Conservation (phyloP, 2,113 vertebrate genomes). For the Microtus oregoni region DNA sequence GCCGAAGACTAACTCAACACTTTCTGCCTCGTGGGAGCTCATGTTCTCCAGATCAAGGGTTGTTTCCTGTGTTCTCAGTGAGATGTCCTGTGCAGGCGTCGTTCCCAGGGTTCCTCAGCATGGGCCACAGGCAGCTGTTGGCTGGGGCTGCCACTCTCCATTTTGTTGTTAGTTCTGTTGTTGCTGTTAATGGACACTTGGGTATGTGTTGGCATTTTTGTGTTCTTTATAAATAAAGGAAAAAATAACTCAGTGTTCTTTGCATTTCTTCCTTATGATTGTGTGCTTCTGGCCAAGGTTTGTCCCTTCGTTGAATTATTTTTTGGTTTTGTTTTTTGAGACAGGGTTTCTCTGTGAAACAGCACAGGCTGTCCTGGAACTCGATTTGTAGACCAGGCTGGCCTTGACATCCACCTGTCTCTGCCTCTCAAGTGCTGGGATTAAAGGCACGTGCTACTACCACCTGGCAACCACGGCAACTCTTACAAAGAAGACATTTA, state of each 20-base stretch:
- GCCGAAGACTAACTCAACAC: conserved; percentile 84
- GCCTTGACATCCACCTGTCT: too few relatives aligned
- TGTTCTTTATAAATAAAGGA: conserved; percentile 81
- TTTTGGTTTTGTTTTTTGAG: too few relatives aligned
- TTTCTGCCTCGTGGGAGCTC: not conserved
- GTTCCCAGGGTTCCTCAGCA: not conserved
- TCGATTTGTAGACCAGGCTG: too few relatives aligned
- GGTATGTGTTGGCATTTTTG: conserved; percentile 11
- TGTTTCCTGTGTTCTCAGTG: conserved; percentile 62
- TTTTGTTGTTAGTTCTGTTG: not conserved
- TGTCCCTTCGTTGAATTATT: too few relatives aligned
- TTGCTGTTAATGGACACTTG: conserved; percentile 24
- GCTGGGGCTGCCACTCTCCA: not conserved
- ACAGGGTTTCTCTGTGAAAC: too few relatives aligned
- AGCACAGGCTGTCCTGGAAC: too few relatives aligned
- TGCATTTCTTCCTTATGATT: not conserved
- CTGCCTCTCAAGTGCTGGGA: too few relatives aligned
- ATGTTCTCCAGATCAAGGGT: not conserved
- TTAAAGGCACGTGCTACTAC: too few relatives aligned
- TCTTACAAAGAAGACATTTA: too few relatives aligned
- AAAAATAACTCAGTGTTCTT: not conserved
- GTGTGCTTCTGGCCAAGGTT: too few relatives aligned
- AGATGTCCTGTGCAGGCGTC: not conserved
- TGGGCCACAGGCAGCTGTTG: conserved; percentile 1
- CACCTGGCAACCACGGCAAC: too few relatives aligned